phyloP scores from a whole-genome alignment of 2,888 invertebrate genomes.

The Scaptomyza reducta region DNA sequence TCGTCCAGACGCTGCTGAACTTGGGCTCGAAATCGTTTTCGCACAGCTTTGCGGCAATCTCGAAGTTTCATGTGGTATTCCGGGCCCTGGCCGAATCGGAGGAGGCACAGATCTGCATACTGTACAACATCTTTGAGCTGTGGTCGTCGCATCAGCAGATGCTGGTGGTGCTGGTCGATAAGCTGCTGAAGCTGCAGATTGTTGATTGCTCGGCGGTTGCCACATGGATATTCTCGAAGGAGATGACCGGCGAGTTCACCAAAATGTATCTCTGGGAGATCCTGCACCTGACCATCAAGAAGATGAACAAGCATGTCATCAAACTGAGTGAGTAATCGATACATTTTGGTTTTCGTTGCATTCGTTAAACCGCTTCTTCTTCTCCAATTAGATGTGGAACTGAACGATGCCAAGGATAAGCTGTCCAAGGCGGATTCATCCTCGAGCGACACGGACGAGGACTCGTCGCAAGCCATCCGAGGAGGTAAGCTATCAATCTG shows the following conservation, averaged over 20 bases:
- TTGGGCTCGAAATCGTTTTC: constrained; percentile 98
- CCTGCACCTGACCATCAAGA: constrained; percentile 96
- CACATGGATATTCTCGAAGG: constrained; percentile 98
- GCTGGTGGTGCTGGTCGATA: constrained; percentile 98
- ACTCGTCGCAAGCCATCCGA: constrained; percentile 87
- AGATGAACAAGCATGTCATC: constrained; percentile 97
- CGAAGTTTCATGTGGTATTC: constrained; percentile 96
- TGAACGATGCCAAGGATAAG: constrained; percentile 94
- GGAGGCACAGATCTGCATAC: constrained; percentile 96
- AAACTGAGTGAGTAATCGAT: constrained; percentile 87
- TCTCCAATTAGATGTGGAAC: constrained; percentile 87
- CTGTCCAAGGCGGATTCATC: constrained; percentile 92
- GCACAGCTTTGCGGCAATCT: constrained; percentile 99
- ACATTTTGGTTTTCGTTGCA: neutral
- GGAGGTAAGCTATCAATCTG: constrained; percentile 84
- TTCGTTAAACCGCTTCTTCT: neutral
- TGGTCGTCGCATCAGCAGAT: constrained; percentile 99
- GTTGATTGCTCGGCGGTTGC: constrained; percentile 98
- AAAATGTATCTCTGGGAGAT: constrained; percentile 98
- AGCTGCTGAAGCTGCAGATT: constrained; percentile 98
- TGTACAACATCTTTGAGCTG: constrained; percentile 96
- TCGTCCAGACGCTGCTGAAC: constrained; percentile 96
- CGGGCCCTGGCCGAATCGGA: constrained; percentile 96
- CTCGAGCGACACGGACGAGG: constrained; percentile 92
- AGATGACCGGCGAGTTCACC: constrained; percentile 95